phyloP scores from a whole-genome alignment of 2,113 vertebrate species.

The Sardina pilchardus region DNA sequence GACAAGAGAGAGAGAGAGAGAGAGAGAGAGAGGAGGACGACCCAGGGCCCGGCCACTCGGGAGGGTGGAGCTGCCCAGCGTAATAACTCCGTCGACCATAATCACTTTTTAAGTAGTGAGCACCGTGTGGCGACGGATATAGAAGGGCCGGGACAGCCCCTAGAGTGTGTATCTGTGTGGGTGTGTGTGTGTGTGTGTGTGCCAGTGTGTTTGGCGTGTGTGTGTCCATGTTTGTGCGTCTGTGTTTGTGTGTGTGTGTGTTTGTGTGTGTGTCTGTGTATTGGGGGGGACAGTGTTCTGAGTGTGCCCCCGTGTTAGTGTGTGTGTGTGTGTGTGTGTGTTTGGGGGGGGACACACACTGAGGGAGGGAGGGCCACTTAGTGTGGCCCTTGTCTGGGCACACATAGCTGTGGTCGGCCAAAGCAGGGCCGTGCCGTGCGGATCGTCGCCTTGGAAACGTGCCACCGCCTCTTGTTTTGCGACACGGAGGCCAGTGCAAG shows the following conservation, averaged over 20 bases:
- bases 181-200: slow-evolving; percentile 15
- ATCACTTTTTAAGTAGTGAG: slow-evolving; percentile 62
- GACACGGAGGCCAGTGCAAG: not conserved
- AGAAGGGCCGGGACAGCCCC: slow-evolving; percentile 48
- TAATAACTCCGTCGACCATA: slow-evolving; percentile 53
- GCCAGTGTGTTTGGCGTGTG: slow-evolving; percentile 31
- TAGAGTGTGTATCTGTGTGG: slow-evolving; percentile 20
- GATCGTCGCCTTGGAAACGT: slow-evolving; percentile 1
- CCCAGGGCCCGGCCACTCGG: not conserved
- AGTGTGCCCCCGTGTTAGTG: not conserved
- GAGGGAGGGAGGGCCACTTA: not conserved
- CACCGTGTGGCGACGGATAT: slow-evolving; percentile 52
- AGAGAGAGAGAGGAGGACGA: not conserved
- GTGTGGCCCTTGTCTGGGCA: slow-evolving; percentile 37
- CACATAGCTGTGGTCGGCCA: slow-evolving; percentile 54
- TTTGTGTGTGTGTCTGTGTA: not conserved
- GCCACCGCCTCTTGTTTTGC: not conserved
- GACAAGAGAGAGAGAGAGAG: not conserved
- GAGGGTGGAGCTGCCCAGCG: slow-evolving; percentile 53
- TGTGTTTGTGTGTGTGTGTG: not conserved
- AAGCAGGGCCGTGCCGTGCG: slow-evolving; percentile 15
- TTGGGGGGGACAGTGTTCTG: not conserved
- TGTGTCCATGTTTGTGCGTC: not conserved
- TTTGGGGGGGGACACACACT: too few relatives aligned
- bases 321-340: not conserved